Evolutionary conservation across 1,140 invertebrate genomes (phyloP).

Genomic region (Ylistrum balloti): DNA sequence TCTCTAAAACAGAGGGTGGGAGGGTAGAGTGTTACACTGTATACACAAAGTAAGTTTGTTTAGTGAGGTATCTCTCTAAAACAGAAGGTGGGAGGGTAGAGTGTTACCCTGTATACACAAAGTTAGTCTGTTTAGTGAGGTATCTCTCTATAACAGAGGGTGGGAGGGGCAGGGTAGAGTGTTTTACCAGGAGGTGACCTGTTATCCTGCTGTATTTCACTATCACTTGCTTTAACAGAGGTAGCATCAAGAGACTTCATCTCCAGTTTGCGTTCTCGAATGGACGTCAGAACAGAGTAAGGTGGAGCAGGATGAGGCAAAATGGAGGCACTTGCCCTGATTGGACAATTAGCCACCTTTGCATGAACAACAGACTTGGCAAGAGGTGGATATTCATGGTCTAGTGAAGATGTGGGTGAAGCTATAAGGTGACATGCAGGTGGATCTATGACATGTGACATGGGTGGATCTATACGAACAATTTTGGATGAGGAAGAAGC

Average conservation of each 20-base stretch:
- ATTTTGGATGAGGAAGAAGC: background rate
- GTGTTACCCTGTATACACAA: too few species aligned
- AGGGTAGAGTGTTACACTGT: too few species aligned
- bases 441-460: background rate
- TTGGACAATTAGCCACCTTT: constrained; percentile 42
- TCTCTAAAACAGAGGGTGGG: too few species aligned
- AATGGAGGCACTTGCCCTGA: constrained; percentile 44
- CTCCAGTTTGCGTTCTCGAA: background rate
- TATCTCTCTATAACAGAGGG: constrained; percentile 8
- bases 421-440: constrained; percentile 5
- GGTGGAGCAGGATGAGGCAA: constrained; percentile 48
- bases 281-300: constrained; percentile 45
- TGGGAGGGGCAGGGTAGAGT: background rate
- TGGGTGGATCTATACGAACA: background rate
- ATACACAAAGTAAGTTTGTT: too few species aligned
- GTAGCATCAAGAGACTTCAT: background rate
- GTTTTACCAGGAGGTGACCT: background rate
- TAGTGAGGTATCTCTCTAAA: too few species aligned
- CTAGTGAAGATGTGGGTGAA: background rate
- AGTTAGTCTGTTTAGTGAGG: background rate
- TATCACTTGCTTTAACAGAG: background rate
- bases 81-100: background rate
- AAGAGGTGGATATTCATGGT: background rate
- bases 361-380: constrained; percentile 12
- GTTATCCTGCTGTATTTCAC: background rate